A percentile compares a stretch with the other conserved stretches of the same genome.
Conservation (phyloP, 2,888 invertebrate genomes). For the Tetramorium bicarinatum region DNA sequence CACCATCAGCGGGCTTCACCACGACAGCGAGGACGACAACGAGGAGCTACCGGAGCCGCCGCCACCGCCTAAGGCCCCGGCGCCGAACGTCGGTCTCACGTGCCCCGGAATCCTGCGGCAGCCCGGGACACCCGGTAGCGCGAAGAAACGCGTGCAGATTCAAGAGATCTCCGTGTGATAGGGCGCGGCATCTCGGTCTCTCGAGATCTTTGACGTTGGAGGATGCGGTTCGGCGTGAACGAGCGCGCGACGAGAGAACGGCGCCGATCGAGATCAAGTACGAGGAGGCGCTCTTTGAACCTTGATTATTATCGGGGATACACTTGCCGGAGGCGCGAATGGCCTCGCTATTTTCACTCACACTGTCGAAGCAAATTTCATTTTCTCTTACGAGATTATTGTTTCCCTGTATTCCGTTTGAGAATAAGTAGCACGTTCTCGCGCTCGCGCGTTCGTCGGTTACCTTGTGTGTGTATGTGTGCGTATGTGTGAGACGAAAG, state of each 20-base stretch:
- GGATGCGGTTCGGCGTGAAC: constrained; percentile 27
- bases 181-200: not conserved
- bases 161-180: constrained; percentile 95
- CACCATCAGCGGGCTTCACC: constrained; percentile 86
- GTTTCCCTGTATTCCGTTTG: not conserved
- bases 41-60: constrained; percentile 89
- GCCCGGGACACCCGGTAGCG: constrained; percentile 91
- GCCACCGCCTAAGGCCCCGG: constrained; percentile 88
- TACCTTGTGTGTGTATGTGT: not conserved
- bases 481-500: not conserved
- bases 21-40: constrained; percentile 86
- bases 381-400: constrained; percentile 21
- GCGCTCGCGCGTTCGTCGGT: not conserved
- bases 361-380: constrained; percentile 25
- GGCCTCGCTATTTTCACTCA: not conserved
- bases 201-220: constrained; percentile 38
- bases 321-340: constrained; percentile 12
- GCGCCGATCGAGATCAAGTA: constrained; percentile 39
- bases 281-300: constrained; percentile 28
- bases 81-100: constrained; percentile 85
- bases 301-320: constrained; percentile 29
- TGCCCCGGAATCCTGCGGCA: constrained; percentile 89
- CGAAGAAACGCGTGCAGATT: constrained; percentile 96
- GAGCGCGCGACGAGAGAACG: not conserved
- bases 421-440: not conserved